Evolutionary conservation across 2,113 vertebrate species (phyloP), one percentile per base, ranked within the genome.

Genomic region (Galbula dea): DNA sequence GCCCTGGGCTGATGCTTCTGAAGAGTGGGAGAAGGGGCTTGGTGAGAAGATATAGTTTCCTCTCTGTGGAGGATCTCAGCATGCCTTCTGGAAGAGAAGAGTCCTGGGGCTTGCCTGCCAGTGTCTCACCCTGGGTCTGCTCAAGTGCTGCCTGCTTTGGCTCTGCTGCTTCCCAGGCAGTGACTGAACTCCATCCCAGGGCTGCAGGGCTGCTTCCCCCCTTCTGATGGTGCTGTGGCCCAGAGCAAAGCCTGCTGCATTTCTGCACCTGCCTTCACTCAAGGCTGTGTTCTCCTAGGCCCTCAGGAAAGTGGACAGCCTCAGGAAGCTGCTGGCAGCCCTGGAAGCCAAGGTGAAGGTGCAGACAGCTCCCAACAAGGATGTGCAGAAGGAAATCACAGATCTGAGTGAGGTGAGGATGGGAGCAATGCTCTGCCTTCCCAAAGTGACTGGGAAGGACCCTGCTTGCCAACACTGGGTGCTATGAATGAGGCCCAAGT

Each of bases 291-390:
- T 89, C 51, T 90, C 22, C 37, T 91, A 99, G 99, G 99, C 99
- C 12, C 98, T 99, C 95, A 98, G 99, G 97, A 99, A 99, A 96
- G 99, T 98, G 0, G 98, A 99, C 21, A 97, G 97, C 80, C 97
- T 99, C 83, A 97, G 91, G 58, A 98, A 98, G 62, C 80, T 97
- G 46, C 97, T 99, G 41, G 95, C 96, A 52, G 88, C 93, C 11
- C 91, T 99, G 90, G 98, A 98, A 68, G 97, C 98, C 80, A 99
- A 98, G 93, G 99, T 99, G 87, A 99, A 99, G 88, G 96, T 98
- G 62, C 99, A 99, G 97, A 98, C 97, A 0, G 83, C 95, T 22
- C 99, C 99, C 6, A 99, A 98, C 97, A 99, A 99, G 97, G 99
- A 99, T 2, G 85, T 99, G 22, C 99, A 99, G 98, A 99, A 98